Base-by-base conservation (phyloP, 2,113 vertebrate genomes). In the Nothoprocta pentlandii region DNA sequence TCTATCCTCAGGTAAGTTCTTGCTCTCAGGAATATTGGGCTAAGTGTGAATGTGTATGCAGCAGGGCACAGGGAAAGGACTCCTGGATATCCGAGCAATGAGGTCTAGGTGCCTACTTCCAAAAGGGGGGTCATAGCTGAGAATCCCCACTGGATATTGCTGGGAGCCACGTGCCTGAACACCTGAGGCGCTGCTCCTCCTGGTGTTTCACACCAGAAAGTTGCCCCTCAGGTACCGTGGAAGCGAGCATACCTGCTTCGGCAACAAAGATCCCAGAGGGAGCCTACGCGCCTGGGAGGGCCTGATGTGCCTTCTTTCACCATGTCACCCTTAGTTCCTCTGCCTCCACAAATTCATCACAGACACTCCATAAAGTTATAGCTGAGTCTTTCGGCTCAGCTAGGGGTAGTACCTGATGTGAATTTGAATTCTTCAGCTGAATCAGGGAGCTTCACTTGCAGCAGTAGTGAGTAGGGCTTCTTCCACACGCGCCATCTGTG, bases 151-250 rank as follows among this genome's bases (percentile, higher is more conserved):
- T 68, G 34, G 23, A 30, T 8, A 5, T 58, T 56, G 15, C 21
- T 76, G 30, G 20, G 28, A 71, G 8, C 63, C 26, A 54, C 4
- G 4, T 3, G 25, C 4, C 13, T 66, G 49, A 25, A 6, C 36
- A 46, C 15, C 6, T 36, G 39, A 70, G 30, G 42, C 16, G 4
- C 5, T 64, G 5, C 3, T 47, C 10, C 42, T 4, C 17, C 6
- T 51, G 58, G 10, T 14, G 69, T 74, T 74, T 93, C 32, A 56
- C 16, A 22, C 12, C 20, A 53, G 22, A 19, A 12, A 41, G 51
- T 1, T 9, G 2, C 47, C 32, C 44, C 3, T 82, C 36, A 42
- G 1, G 6, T 16, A 47, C 22, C 3, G 46, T 59, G 4, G 5
- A 88, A 68, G 23, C 25, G 3, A 67, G 9, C 83, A 36, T 53